Evolutionary conservation across 1,140 invertebrate species (phyloP), one percentile per base, ranked within the genome.

Genomic region (Drosophila navojoa): DNA sequence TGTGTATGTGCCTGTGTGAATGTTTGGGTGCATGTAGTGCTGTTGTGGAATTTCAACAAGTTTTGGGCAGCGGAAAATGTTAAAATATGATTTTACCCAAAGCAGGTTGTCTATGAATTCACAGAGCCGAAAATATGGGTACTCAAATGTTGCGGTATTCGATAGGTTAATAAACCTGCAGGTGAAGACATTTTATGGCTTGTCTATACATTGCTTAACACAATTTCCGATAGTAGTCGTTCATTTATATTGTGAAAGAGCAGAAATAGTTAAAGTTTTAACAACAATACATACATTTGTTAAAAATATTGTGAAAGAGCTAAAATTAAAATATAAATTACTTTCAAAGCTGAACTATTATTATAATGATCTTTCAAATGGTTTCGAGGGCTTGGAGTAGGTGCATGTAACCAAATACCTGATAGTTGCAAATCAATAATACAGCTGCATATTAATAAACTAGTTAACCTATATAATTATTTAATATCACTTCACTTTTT

Each of bases 21-120:
- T 35, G 32, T 35, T 35, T 35, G 32, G 10, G 7, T 35, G 32
- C 9, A 9, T 35, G 32, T 35, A 10, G 61, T 80, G 62, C 50
- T 35, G 42, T 47, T 38, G 63, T 67, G 44, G 68, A 78, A 81
- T 86, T 86, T 80, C 75, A 86, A 81, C 81, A 76, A 86, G 81
- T 86, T 85, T 86, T 70, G 66, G 60, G 58, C 59, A 59, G 64
- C 53, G 45, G 49, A 50, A 63, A 77, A 68, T 77, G 78, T 79
- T 86, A 86, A 86, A 86, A 85, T 81, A 85, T 85, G 81, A 85
- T 85, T 80, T 85, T 86, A 85, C 81, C 77, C 74, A 81, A 85
- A 38, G 81, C 81, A 85, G 81, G 81, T 86, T 85, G 81, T 10
- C 54, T 58, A 49, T 49, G 15, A 38, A 38, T 38, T 13, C 53